These are phyloP conservation scores for Tridacna gigas DNA, from an alignment of 2,888 invertebrate genomes.

Conservation along the genomic window DNA sequence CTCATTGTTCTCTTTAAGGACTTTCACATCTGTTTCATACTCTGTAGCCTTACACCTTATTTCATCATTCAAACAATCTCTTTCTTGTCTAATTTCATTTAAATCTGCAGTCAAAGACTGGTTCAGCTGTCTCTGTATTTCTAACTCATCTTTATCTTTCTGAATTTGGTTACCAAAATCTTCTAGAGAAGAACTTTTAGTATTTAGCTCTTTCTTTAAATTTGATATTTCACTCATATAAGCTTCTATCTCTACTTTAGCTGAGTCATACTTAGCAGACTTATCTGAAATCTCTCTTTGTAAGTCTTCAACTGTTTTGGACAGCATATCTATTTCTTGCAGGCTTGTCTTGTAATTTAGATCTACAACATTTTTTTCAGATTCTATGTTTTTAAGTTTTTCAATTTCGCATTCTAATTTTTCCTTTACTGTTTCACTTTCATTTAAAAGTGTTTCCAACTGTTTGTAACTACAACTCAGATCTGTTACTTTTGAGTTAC, in stretches of 20 bases:
- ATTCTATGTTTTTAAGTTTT: constrained; percentile 4
- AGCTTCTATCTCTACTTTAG: constrained; percentile 8
- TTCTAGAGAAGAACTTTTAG: not conserved
- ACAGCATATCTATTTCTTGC: constrained; percentile 47
- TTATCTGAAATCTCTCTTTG: constrained; percentile 27
- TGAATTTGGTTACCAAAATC: constrained; percentile 15
- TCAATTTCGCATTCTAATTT: not conserved
- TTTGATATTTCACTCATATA: constrained; percentile 13
- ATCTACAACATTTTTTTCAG: constrained; percentile 11
- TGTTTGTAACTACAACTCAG: not conserved
- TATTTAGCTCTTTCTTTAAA: constrained; percentile 24
- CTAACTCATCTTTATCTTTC: constrained; percentile 1
- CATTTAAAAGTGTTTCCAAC: not conserved
- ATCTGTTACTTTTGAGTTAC: not conserved
- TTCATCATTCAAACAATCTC: constrained; percentile 9
- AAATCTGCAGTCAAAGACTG: not conserved
- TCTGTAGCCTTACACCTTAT: constrained; percentile 16
- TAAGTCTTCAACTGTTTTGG: constrained; percentile 12
- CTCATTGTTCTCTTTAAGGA: constrained; percentile 41
- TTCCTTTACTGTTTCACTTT: constrained; percentile 11
- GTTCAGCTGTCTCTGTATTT: not conserved
- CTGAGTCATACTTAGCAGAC: not conserved
- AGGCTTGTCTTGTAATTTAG: constrained; percentile 38
- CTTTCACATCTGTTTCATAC: constrained; percentile 20
- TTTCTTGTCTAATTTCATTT: not conserved